These are phyloP conservation scores for Ashinkailepas kermadecensis DNA, from an alignment of 2,888 invertebrate genomes.

Conservation along the genomic window DNA sequence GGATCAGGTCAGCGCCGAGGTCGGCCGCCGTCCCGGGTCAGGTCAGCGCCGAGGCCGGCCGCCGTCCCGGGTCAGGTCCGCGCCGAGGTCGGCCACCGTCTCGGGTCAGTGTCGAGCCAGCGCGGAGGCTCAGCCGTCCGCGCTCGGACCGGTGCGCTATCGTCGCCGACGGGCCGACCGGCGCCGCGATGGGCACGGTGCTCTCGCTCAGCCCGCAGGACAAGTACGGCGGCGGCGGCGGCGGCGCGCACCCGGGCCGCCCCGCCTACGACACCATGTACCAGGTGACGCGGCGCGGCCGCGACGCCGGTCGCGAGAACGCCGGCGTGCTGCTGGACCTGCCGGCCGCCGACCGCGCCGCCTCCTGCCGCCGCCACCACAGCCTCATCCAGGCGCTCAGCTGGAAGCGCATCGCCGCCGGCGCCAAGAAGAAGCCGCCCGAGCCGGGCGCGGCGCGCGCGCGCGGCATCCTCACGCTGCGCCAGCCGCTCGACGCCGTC, in stretches of 20 bases:
- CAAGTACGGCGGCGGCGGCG: slow-evolving; percentile 50
- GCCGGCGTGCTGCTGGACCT: slow-evolving; percentile 26
- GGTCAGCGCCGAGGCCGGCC: too few relatives aligned
- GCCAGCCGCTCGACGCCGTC: slow-evolving; percentile 66
- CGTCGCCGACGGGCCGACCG: background rate
- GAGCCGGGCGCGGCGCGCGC: slow-evolving; percentile 53
- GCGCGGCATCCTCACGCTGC: slow-evolving; percentile 46
- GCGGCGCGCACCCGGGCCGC: slow-evolving; percentile 36
- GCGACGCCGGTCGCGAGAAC: slow-evolving; percentile 27
- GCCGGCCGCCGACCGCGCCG: background rate
- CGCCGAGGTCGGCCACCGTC: too few relatives aligned
- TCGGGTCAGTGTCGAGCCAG: background rate
- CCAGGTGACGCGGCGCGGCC: slow-evolving; percentile 23
- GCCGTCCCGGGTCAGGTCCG: too few relatives aligned
- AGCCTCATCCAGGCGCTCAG: slow-evolving; percentile 89
- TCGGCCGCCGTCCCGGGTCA: too few relatives aligned
- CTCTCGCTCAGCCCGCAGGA: slow-evolving; percentile 90
- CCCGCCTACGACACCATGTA: slow-evolving; percentile 8
- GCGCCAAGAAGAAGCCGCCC: slow-evolving; percentile 61
- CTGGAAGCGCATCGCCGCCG: slow-evolving; percentile 88
- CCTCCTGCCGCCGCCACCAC: slow-evolving; percentile 74
- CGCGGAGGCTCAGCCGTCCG: background rate
- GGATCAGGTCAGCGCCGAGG: too few relatives aligned
- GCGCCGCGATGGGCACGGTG: slow-evolving; percentile 78
- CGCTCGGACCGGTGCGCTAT: background rate